Evolutionary conservation across 2,113 vertebrate species (phyloP), one percentile per base, ranked within the genome.

Genomic region (Petrocephalus microphthalmus): DNA sequence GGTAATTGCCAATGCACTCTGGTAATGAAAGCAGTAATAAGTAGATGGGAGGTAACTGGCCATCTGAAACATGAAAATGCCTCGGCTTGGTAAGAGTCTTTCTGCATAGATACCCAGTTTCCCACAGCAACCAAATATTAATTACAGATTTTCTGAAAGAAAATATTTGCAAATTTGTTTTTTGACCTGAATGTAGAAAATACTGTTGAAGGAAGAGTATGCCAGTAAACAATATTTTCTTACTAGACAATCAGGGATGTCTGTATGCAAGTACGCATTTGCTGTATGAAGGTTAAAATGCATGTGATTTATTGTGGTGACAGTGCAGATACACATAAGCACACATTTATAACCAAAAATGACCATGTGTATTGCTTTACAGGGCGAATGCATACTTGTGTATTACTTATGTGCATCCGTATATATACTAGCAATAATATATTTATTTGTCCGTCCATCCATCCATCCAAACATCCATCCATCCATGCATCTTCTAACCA

Each of bases 1-100:
- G 45, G 49, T 87, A 78, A 87, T 87, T 74, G 87, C 22, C 87
- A 87, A 87, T 87, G 49, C 47, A 53, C 45, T 85, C n/a, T 78
- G 64, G 49, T 52, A 78, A 51, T 87, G 67, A 33, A 53, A 87
- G 54, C 51, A 33, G 51, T 85, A 54, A 85, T 54, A 54, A 37
- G 84, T 54, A 17, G 52, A 85, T 19, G 29, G 51, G 84, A 85
- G 25, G 11, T 54, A 85, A 85, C 49, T 85, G 84, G 52, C 52
- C 52, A 56, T 85, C 52, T 85, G 84, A 54, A 54, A 53, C n/a
- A 37, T 7, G n/a, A 85, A 85, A 54, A 49, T 85, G 84, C 51
- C 19, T 85, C 11, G 29, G 5, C 22, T 47, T 52, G 84, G 84
- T 51, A 85, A 85, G n/a, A 54, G 47, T 45, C 74, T 81, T 81